Evolutionary conservation across 2,888 invertebrate species (phyloP), one percentile per base, ranked within the genome.

Genomic region (Ennomos fuscantarius): DNA sequence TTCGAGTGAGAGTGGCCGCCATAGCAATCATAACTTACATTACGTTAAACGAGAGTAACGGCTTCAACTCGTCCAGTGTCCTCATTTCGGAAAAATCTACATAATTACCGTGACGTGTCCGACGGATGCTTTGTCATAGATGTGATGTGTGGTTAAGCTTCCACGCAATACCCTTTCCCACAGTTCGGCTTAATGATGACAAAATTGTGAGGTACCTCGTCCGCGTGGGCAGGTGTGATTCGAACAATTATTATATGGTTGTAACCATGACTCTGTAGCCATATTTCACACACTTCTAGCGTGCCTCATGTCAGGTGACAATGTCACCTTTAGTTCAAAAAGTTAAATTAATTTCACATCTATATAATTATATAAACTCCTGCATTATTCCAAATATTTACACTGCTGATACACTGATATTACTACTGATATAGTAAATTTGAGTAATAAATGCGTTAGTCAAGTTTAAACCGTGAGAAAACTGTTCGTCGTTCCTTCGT

Each of bases 211-310:
- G 56, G 45, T 55, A 44, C 56, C 60, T 49, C 77, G 79, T 76
- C 70, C 68, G 69, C 68, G 70, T 65, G 69, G 79, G 80, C 91
- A 91, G 91, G 91, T 91, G 91, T 81, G 82, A 84, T 84, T 78
- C 72, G 73, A 82, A 76, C 81, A 81, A 84, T 86, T 77, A 72
- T 70, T 70, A 70, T 70, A 70, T 69, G 59, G 75, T 69, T 70
- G 68, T 74, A 73, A 74, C 75, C 73, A 81, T 81, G 81, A 85
- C 86, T 84, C 87, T 74, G 75, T 82, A 81, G 74, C 76, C 66
- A 73, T 73, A 74, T 46, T 77, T 73, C 76, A 67, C 75, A 75
- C 72, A 73, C 74, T 61, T 65, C 62, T 63, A 52, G 48, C 50
- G 46, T 39, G 41, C 53, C 52, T 55, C 54, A 58, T 36, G 59